Conservation (phyloP, 2,113 vertebrate genomes). For the Elgaria multicarinata region DNA sequence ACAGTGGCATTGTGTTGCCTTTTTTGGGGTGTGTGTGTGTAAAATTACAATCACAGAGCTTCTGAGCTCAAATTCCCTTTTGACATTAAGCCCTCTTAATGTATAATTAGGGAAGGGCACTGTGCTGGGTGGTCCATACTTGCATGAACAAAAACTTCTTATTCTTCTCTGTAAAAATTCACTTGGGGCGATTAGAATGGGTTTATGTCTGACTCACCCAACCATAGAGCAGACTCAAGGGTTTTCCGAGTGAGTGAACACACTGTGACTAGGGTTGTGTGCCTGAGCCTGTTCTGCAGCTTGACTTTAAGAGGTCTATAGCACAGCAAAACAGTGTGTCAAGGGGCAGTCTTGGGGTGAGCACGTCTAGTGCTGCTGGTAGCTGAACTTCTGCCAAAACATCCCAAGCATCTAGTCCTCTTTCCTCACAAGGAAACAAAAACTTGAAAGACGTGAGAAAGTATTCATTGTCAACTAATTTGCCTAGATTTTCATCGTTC, state of each 20-base stretch:
- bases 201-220: conserved; percentile 17
- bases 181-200: not conserved
- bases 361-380: not conserved
- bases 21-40: not conserved
- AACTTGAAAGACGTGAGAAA: not conserved
- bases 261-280: not conserved
- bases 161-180: not conserved
- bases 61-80: not conserved
- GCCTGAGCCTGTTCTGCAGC: not conserved
- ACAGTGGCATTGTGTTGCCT: not conserved
- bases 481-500: not conserved
- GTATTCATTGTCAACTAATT: not conserved
- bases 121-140: not conserved
- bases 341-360: too few species aligned
- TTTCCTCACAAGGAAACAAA: not conserved
- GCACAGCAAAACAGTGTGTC: not conserved
- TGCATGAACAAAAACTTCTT: not conserved
- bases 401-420: not conserved
- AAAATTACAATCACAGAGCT: not conserved
- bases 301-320: not conserved
- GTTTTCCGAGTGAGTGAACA: not conserved
- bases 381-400: too few species aligned
- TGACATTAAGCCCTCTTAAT: not conserved
- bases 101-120: not conserved
- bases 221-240: not conserved